Base-by-base conservation (phyloP, 2,888 invertebrate genomes). In the Nineta flava region DNA sequence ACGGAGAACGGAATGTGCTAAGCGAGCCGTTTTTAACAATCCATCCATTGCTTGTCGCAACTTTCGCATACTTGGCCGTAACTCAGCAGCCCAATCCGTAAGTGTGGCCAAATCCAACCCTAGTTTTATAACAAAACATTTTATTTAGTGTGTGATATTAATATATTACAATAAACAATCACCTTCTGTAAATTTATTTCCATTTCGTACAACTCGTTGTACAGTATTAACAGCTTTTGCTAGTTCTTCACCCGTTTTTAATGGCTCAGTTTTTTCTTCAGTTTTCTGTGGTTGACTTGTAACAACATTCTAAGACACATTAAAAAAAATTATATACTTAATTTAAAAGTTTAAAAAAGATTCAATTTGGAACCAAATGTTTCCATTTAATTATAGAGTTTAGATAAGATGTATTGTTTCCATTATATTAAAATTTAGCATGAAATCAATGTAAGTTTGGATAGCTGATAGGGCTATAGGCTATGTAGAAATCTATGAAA, bases 1-100 rank as follows among this genome's bases (percentile, higher is more conserved):
- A 4, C 90, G 71, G 62, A 87, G 78, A 12, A 88, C 87, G 5
- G 87, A 87, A 67, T 90, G 90, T 31, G 87, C 84, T 2, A 88
- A 69, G 26, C 87, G 72, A 21, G 83, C 83, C 4, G 83, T 79
- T 62, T 76, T 84, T 46, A 87, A 66, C 31, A 88, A 68, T 1
- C 86, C 83, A 60, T 87, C 81, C 72, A 84, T 84, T 0, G 87
- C 90, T 56, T 85, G 81, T 1, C 85, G 73, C 19, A 85, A 66
- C 60, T 90, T 88, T 46, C 87, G 76, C 72, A 85, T 80, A 50
- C 85, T 86, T 10, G 91, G 87, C 48, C 85, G 69, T 19, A 83
- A 67, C 58, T 86, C 87, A 12, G 81, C 77, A 1, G 79, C 76
- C 79, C 88, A 90, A 60, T 84, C 83, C 21, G 73, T 75, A 52